Evolutionary conservation across 2,113 vertebrate species (phyloP).

Genomic region (Rousettus leschenaultii): DNA sequence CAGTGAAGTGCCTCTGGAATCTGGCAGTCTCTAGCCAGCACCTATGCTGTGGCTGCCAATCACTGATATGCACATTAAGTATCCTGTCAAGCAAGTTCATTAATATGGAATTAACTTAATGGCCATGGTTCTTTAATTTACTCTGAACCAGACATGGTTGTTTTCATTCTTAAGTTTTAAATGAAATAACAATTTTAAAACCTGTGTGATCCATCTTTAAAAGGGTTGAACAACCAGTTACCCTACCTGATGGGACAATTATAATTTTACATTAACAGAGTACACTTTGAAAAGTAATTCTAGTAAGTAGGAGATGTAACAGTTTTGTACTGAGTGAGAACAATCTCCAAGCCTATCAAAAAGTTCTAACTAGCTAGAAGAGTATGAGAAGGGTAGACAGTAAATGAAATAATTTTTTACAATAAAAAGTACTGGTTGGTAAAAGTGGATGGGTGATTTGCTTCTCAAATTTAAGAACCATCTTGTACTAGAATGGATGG

Average conservation of each 20-base stretch:
- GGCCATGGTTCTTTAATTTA: constrained; percentile 29
- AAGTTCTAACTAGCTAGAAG: neutral
- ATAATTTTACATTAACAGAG: neutral
- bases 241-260: neutral
- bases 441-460: neutral
- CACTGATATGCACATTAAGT: neutral
- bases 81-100: constrained; percentile 32
- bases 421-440: neutral
- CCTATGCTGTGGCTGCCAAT: neutral
- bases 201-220: neutral
- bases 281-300: neutral
- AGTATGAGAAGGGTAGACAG: neutral
- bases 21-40: neutral
- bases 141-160: neutral
- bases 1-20: neutral
- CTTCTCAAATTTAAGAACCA: neutral
- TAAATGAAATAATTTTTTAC: neutral
- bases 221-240: neutral
- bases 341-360: neutral
- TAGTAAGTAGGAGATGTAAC: neutral
- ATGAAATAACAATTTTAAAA: neutral
- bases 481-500: neutral
- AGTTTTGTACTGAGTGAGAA: neutral
- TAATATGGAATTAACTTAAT: constrained; percentile 7
- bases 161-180: neutral